Conservation (phyloP, 2,888 invertebrate species). For the Latrodectus elegans region DNA sequence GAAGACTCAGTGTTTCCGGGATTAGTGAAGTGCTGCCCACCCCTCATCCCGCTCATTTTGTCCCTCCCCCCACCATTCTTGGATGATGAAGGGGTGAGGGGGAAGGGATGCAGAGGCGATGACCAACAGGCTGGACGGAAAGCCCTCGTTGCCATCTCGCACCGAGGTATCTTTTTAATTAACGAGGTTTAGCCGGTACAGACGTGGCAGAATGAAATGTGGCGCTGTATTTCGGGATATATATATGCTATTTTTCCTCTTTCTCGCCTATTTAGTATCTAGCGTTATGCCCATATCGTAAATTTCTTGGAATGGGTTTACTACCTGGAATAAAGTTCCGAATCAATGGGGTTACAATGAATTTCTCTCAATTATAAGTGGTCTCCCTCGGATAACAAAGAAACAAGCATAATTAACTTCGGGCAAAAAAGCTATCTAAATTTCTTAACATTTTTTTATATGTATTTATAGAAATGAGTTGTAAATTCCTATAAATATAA, state of each 20-base stretch:
- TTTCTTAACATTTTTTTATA: too few species aligned
- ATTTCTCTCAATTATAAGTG: neutral
- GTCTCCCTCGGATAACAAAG: too few species aligned
- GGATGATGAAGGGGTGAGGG: slow-evolving; percentile 37
- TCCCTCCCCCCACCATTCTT: slow-evolving; percentile 10
- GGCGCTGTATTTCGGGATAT: slow-evolving; percentile 13
- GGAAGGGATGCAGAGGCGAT: slow-evolving; percentile 47
- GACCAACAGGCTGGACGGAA: slow-evolving; percentile 65
- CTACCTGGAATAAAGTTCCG: neutral
- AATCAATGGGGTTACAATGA: neutral
- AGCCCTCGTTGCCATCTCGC: slow-evolving; percentile 65
- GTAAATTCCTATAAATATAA: too few species aligned
- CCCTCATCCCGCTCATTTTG: neutral
- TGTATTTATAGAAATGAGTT: too few species aligned
- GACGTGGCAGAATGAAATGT: slow-evolving; percentile 53
- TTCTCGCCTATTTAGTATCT: neutral
- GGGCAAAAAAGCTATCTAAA: too few species aligned
- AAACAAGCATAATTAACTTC: too few species aligned
- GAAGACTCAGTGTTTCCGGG: slow-evolving; percentile 69
- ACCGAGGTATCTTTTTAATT: slow-evolving; percentile 66
- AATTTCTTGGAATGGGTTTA: neutral
- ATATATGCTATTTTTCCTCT: slow-evolving; percentile 8
- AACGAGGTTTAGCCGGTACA: slow-evolving; percentile 63
- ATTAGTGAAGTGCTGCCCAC: slow-evolving; percentile 59
- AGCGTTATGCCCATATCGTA: neutral